Conservation (phyloP, 2,888 invertebrate genomes). For the Anarsia innoxiella region DNA sequence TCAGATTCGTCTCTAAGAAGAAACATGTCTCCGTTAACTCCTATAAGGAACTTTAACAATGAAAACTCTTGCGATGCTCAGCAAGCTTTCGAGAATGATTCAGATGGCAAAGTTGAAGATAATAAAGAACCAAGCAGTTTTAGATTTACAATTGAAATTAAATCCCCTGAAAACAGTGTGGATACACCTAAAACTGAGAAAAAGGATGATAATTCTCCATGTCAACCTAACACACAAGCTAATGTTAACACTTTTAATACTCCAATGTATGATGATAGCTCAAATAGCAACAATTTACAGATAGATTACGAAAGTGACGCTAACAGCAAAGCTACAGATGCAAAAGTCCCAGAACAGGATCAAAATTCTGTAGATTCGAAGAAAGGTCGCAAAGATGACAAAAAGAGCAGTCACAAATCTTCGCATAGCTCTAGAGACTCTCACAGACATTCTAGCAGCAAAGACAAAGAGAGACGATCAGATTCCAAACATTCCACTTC, state of each 20-base stretch:
- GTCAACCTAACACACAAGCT: conserved; percentile 51
- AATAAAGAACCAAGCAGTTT: conserved; percentile 55
- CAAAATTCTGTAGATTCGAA: conserved; percentile 47
- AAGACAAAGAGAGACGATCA: conserved; percentile 53
- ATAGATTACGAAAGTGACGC: conserved; percentile 68
- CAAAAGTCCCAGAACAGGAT: conserved; percentile 45
- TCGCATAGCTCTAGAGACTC: conserved; percentile 60
- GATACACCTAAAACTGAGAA: conserved; percentile 40
- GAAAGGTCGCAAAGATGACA: conserved; percentile 49
- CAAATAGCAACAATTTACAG: conserved; percentile 59
- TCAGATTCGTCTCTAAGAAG: conserved; percentile 58
- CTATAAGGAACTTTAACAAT: conserved; percentile 63
- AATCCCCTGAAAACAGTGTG: conserved; percentile 40
- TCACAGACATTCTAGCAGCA: conserved; percentile 55
- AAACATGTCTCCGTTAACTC: conserved; percentile 67
- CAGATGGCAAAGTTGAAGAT: conserved; percentile 38
- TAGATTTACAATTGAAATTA: conserved; percentile 56
- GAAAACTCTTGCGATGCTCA: conserved; percentile 69
- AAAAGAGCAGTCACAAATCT: conserved; percentile 49
- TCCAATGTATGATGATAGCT: conserved; percentile 61
- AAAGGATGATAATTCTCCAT: conserved; percentile 36
- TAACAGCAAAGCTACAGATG: conserved; percentile 58
- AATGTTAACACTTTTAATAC: conserved; percentile 57
- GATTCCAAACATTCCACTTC: conserved; percentile 45
- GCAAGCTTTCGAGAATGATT: conserved; percentile 60